phyloP scores from a whole-genome alignment of 1,140 invertebrate species.

The Thaumetopoea pityocampa region DNA sequence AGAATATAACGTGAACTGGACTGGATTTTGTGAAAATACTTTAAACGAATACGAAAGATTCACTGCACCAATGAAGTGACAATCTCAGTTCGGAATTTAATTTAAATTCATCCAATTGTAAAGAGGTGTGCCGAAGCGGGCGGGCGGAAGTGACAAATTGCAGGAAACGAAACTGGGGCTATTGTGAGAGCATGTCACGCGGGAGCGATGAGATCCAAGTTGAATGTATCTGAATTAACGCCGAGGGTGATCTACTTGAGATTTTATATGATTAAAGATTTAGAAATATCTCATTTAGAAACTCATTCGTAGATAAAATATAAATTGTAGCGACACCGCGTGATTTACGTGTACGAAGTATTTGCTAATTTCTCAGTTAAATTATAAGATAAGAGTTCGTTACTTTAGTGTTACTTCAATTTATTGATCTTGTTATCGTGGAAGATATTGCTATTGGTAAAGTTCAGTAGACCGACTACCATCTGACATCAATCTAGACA shows the following conservation, averaged over 20 bases:
- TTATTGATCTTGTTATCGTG: no score
- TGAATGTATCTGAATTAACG: constrained; percentile 2
- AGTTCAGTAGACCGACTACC: no score
- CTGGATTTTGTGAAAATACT: no score
- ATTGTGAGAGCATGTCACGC: constrained; percentile 14
- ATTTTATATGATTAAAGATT: constrained; percentile 12
- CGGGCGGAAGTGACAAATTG: constrained; percentile 17
- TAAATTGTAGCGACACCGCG: background rate
- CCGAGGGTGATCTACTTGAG: constrained; percentile 3
- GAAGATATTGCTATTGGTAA: no score
- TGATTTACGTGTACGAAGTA: no score
- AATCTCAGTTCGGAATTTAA: constrained; percentile 14
- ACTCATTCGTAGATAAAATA: no score
- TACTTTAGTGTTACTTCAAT: no score
- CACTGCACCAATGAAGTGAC: background rate
- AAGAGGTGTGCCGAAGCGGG: constrained; percentile 5
- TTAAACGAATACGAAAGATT: no score
- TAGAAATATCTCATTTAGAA: background rate
- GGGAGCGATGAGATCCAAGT: constrained; percentile 2
- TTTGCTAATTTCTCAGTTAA: no score
- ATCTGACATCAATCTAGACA: no score
- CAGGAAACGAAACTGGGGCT: constrained; percentile 14
- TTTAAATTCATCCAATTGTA: constrained; percentile 14
- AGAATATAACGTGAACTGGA: no score
- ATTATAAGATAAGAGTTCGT: no score